Evolutionary conservation across 1,140 invertebrate species (phyloP), one percentile per base, ranked within the genome.

Genomic region (Pentalonia nigronervosa): DNA sequence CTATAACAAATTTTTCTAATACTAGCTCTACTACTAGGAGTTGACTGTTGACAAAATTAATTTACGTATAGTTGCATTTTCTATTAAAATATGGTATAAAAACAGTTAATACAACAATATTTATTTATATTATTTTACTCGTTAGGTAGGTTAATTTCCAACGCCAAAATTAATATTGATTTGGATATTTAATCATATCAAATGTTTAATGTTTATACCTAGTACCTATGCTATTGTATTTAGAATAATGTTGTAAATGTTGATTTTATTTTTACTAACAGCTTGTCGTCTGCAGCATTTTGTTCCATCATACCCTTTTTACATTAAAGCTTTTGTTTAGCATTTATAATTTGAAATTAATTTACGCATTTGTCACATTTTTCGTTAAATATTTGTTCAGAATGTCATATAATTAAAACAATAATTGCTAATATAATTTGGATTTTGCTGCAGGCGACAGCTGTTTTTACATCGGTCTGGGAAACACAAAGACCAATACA

Each of bases 401-500:
- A 93, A 47, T 93, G 9, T 84, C 48, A 86, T 86, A 84, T 53
- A 21, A 48, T 45, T n/a, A 81, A 91, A 86, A 86, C 53, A 50
- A 84, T 41, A 93, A 86, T 41, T 93, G 76, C 48, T 93, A 86
- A 83, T 92, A 92, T 83, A 83, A 92, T 94, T 94, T 94, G 94
- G 84, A 93, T 94, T 96, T 96, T 96, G 95, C 95, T 96, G 96
- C 97, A 98, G 97, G 97, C 97, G 97, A 98, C 97, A 97, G 97
- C 97, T 98, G 97, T 97, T 98, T 98, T 97, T 98, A 98, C 97
- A 97, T 98, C 96, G 97, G 97, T 96, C 97, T 98, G 96, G 97
- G 97, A 96, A 97, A 97, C 96, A 96, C 95, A 95, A 96, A 97
- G 96, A 95, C 96, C 95, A 97, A 97, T 95, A 97, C 96, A 95